phyloP scores from a whole-genome alignment of 2,888 invertebrate genomes.

The Ryuthela nishihirai region DNA sequence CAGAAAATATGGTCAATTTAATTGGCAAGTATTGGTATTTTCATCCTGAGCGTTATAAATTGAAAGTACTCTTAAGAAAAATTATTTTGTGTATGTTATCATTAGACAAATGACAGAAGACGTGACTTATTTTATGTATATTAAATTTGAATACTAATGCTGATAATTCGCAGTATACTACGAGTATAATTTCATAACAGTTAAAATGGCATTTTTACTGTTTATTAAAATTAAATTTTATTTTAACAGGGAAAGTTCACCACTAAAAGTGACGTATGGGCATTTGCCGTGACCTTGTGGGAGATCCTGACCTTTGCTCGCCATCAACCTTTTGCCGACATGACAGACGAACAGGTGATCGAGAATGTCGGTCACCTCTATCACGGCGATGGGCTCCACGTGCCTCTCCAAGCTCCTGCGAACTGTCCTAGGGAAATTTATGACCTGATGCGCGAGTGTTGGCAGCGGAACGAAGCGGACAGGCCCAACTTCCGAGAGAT shows the following conservation, averaged over 20 bases:
- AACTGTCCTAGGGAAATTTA: conserved; percentile 82
- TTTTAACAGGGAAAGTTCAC: conserved; percentile 73
- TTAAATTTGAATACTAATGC: too few relatives aligned
- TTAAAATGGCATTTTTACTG: neutral
- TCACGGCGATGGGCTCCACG: conserved; percentile 58
- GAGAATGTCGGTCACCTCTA: conserved; percentile 60
- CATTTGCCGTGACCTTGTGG: conserved; percentile 82
- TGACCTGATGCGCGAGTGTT: conserved; percentile 88
- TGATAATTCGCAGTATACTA: too few relatives aligned
- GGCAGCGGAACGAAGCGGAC: conserved; percentile 74
- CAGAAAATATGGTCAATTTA: too few relatives aligned
- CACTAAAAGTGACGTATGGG: conserved; percentile 84
- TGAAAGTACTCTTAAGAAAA: too few relatives aligned
- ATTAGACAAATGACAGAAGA: too few relatives aligned
- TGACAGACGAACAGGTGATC: conserved; percentile 74
- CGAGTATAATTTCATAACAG: too few relatives aligned
- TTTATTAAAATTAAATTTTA: neutral
- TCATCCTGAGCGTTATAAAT: too few relatives aligned
- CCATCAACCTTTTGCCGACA: conserved; percentile 69
- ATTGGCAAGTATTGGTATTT: too few relatives aligned
- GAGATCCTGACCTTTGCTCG: conserved; percentile 76
- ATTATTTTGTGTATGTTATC: too few relatives aligned
- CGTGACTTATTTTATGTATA: too few relatives aligned
- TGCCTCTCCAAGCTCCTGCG: conserved; percentile 62
- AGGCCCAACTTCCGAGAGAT: conserved; percentile 84